Evolutionary conservation across 2,888 invertebrate genomes (phyloP), one percentile per base, ranked within the genome.

Genomic region (Euplagia quadripunctaria): DNA sequence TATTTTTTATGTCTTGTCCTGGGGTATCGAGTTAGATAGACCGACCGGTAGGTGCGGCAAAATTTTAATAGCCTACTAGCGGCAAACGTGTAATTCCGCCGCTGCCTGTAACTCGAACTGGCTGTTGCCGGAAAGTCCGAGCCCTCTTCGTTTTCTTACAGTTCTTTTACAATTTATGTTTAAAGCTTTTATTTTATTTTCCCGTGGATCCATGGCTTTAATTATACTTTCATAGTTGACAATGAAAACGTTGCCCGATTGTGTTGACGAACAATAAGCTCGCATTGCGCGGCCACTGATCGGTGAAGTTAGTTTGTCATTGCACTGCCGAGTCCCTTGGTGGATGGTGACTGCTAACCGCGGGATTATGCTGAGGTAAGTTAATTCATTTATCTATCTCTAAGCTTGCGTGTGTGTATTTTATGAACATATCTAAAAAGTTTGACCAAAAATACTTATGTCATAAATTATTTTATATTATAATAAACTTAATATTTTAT

Each of bases 201-300:
- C 70, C 72, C 77, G 71, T 74, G 20, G 58, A 68, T 73, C 65
- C 74, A 75, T 74, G 75, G 71, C 72, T 69, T 16, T 58, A 31
- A 20, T 69, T 70, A 72, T 73, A 71, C 70, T 69, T 73, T 77
- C 73, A 67, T 68, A 65, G 68, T 66, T 72, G 16, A 78, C 83
- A 91, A 86, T 93, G 93, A 90, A 89, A 75, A 88, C 87, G 74
- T 65, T 71, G 68, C 58, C 66, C 80, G 72, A 88, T 90, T 87
- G 88, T 88, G 85, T 84, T 77, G 69, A 71, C 87, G 82, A 84
- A 91, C 91, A 91, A 90, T 89, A 89, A 77, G 87, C 49, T 80
- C 86, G 81, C 69, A 46, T 73, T 71, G 88, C 94, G 91, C 93
- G 93, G 92, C 93, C 87, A 77, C 68, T 74, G 85, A 70, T 76